Base-by-base conservation (phyloP, 2,888 invertebrate genomes). In the Gastrophysa polygoni region DNA sequence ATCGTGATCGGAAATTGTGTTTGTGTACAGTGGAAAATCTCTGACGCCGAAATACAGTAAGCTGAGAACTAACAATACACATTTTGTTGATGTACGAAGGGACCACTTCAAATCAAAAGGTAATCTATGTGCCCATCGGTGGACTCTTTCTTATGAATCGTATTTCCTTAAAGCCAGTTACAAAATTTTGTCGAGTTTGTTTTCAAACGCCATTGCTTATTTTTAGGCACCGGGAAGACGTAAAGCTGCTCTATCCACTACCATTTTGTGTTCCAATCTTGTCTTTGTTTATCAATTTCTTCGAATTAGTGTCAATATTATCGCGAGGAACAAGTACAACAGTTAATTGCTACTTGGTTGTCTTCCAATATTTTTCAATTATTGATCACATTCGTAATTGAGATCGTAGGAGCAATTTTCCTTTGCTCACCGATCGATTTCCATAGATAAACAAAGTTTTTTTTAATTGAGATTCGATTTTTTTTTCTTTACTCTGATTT, bases 41-140 rank as follows among this genome's bases (percentile, higher is more conserved):
- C 81, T 84, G 86, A 86, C 84, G 86, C 86, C 87, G 87, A 85
- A 84, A 82, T 81, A 81, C 75, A 70, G 78, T 82, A 81, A 83
- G 82, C 82, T 69, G 65, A 74, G 83, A 83, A 82, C 78, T 78
- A 75, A 79, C 76, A 80, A 80, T 82, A 78, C 82, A 78, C 79
- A 78, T 74, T 77, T 74, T 76, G 79, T 79, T 80, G 76, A 78
- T 78, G 78, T 71, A 73, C 69, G 70, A 72, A 65, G 73, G 69
- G 71, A 67, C 68, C 70, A 67, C 70, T 67, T 73, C 73, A 71
- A 71, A 75, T 75, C 73, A 73, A 75, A 71, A 81, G 81, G 81
- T 81, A 78, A 63, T 68, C 63, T 63, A 60, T 61, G 64, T 18
- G 16, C 57, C 6, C n/a, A 14, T 34, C 47, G 17, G 48, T 16